A percentile compares a stretch with the other conserved stretches of the same genome.
These are phyloP conservation scores for Nephotettix cincticeps DNA, from an alignment of 1,140 invertebrate species.

Conservation along the genomic window DNA sequence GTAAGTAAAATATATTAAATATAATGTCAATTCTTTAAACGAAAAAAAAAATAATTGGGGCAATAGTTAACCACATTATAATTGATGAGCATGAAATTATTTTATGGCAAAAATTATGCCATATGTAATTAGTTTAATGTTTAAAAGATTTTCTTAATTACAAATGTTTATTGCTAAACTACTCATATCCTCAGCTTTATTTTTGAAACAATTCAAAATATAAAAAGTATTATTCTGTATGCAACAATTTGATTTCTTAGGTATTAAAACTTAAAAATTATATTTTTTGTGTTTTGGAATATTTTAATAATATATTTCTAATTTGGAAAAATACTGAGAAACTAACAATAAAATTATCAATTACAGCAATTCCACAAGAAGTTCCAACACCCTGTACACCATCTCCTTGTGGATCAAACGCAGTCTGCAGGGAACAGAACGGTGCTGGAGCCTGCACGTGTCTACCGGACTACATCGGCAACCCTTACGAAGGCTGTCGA, in stretches of 20 bases:
- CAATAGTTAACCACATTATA: no score
- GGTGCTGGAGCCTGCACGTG: constrained; percentile 67
- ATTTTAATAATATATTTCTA: neutral
- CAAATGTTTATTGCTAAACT: no score
- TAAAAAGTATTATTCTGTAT: no score
- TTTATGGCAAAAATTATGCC: no score
- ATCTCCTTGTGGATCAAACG: constrained; percentile 73
- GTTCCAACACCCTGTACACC: constrained; percentile 60
- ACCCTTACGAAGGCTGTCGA: constrained; percentile 70
- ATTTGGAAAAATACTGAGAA: neutral
- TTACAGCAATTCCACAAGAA: constrained; percentile 36
- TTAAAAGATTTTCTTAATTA: no score
- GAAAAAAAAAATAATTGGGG: no score
- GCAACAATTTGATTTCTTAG: neutral
- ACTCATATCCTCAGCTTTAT: no score
- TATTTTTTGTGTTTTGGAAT: neutral
- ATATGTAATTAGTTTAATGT: no score
- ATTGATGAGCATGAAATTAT: no score
- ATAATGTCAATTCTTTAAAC: no score
- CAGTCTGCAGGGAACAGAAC: constrained; percentile 64
- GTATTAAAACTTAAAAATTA: neutral
- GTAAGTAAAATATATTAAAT: no score
- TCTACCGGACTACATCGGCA: constrained; percentile 65
- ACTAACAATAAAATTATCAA: neutral
- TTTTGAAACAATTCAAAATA: no score